These are phyloP conservation scores for Drosophila pallidifrons DNA, from an alignment of 1,140 invertebrate genomes.

Conservation along the genomic window DNA sequence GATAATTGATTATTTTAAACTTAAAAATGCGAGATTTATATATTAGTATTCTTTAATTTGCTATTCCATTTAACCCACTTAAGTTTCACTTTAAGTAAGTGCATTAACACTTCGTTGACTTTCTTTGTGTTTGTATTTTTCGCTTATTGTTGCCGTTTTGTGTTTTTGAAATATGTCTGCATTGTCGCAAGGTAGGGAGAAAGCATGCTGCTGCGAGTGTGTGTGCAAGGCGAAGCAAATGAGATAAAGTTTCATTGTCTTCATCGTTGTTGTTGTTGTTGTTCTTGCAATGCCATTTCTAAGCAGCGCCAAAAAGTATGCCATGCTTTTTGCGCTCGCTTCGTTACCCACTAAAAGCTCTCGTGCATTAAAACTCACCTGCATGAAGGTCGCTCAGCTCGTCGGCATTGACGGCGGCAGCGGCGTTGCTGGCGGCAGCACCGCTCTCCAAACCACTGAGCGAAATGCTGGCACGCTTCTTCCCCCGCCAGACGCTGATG, in stretches of 20 bases:
- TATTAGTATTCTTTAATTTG: no score
- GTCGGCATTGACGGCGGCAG: constrained; percentile 2
- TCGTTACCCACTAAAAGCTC: constrained; percentile 42
- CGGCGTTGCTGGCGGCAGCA: neutral
- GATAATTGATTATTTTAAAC: no score
- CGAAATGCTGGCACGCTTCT: constrained; percentile 48
- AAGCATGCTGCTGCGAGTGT: neutral
- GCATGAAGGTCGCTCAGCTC: constrained; percentile 37
- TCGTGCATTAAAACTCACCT: constrained; percentile 61
- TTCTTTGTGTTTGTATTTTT: neutral
- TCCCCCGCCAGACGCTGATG: constrained; percentile 71
- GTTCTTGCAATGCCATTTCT: constrained; percentile 45
- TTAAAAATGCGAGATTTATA: no score
- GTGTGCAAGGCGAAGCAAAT: constrained; percentile 24
- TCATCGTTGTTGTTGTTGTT: constrained; percentile 3
- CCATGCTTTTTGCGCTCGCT: constrained; percentile 22
- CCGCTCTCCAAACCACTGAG: constrained; percentile 28
- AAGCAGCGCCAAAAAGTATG: constrained; percentile 70
- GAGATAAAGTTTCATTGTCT: constrained; percentile 44
- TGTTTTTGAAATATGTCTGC: constrained; percentile 53
- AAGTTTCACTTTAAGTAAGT: neutral
- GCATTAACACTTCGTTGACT: constrained; percentile 1
- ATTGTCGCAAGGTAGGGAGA: constrained; percentile 4
- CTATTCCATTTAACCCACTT: no score
- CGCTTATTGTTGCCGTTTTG: constrained; percentile 58